Evolutionary conservation across 2,888 invertebrate species (phyloP), one percentile per base, ranked within the genome.

Genomic region (Eremobia ochroleuca): DNA sequence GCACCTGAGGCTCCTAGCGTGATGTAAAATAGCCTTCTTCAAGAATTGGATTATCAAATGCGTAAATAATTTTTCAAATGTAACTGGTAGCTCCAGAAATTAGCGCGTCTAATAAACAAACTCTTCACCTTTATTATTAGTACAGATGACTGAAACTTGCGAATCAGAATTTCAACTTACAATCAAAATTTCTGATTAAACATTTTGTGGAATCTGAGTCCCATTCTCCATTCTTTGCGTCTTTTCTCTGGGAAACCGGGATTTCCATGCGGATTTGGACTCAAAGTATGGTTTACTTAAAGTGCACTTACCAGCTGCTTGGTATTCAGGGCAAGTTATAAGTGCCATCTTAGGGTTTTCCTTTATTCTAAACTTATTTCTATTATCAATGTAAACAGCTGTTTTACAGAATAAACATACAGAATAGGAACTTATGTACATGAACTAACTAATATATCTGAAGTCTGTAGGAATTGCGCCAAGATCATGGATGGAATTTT

Each of bases 281-380:
- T 18, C 13, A 34, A 25, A 28, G n/a, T 28, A 18, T 25, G 5
- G n/a, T n/a, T 31, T 5, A 31, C 28, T 21, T 67, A 43, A 55
- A 62, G 25, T 55, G 61, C 31, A 13, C n/a, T 43, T 67, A 61
- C 37, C 15, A 25, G 25, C 18, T 6, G 46, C 3, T 80, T 64
- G 15, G 13, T 80, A 79, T 73, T 79, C 71, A 79, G 34, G 52
- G 15, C 61, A 59, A 72, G 49, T 52, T n/a, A 11, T n/a, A 18
- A 34, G 11, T 34, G 43, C 31, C 43, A 31, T 40, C 13, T 15
- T 3, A 40, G 18, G 49, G 21, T 49, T 65, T 77, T 34, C 31
- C n/a, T 65, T 59, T 13, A n/a, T 13, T 28, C 25, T 37, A 4
- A 55, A 37, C 11, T 25, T 21, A 66, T 52, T 49, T 11, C 4